Percentiles rank a stretch among this genome's conserved stretches.
Conservation (phyloP, 2,113 vertebrate genomes). For the Ptilonorhynchus violaceus region DNA sequence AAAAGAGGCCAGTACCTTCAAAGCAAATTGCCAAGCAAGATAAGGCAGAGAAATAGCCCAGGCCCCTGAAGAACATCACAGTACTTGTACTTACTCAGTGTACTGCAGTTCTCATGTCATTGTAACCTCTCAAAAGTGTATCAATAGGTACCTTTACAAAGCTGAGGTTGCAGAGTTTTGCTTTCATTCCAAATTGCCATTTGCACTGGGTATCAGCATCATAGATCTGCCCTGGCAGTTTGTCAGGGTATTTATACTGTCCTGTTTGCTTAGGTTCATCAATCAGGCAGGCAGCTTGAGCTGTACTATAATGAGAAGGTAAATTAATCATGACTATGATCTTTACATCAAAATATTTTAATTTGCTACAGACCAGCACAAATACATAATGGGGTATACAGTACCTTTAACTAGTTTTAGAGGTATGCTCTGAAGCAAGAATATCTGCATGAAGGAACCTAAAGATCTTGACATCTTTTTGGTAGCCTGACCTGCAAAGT, state of each 20-base stretch:
- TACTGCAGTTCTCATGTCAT: not conserved
- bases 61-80: not conserved
- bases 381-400: not conserved
- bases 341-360: not conserved
- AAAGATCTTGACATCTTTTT: not conserved
- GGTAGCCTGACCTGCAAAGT: constrained; percentile 1
- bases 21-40: constrained; percentile 42
- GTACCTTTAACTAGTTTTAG: not conserved
- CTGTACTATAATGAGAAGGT: constrained; percentile 82
- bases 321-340: constrained; percentile 20
- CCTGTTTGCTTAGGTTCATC: constrained; percentile 94
- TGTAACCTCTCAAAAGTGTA: constrained; percentile 10
- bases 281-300: constrained; percentile 94
- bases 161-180: constrained; percentile 91
- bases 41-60: constrained; percentile 58
- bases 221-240: constrained; percentile 97
- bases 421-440: not conserved
- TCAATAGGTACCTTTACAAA: constrained; percentile 88
- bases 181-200: constrained; percentile 97
- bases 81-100: not conserved
- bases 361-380: constrained; percentile 37
- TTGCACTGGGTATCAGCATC: constrained; percentile 97
- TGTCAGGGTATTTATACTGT: constrained; percentile 93
- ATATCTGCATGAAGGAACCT: not conserved
- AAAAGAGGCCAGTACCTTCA: constrained; percentile 4